These are phyloP conservation scores for Paramormyrops kingsleyae DNA, from an alignment of 2,113 vertebrate genomes.

Conservation along the genomic window DNA sequence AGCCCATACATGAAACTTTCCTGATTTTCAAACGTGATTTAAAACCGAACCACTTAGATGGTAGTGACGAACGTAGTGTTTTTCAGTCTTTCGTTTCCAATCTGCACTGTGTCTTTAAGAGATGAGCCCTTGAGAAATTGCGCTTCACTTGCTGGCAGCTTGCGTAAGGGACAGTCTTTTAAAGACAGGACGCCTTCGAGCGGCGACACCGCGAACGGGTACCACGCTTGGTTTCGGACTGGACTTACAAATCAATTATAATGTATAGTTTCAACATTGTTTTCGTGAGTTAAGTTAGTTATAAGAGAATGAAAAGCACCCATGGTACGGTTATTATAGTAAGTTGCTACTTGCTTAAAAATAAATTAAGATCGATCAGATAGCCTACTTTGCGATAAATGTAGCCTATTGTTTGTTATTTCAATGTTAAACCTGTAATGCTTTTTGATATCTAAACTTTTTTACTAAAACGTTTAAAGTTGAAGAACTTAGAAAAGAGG, in stretches of 20 bases:
- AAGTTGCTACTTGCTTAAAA: neutral
- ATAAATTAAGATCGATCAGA: neutral
- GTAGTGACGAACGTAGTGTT: neutral
- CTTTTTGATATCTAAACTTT: neutral
- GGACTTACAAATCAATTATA: neutral
- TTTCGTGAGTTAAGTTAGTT: neutral
- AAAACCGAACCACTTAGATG: neutral
- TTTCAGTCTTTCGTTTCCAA: neutral
- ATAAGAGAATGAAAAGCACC: neutral
- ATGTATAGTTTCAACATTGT: neutral
- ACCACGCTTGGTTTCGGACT: slow-evolving; percentile 8
- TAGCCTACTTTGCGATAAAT: neutral
- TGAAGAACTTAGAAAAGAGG: neutral
- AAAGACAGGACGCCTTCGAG: slow-evolving; percentile 17
- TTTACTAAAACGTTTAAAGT: neutral
- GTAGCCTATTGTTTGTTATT: neutral
- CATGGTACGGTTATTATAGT: neutral
- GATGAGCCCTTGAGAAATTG: slow-evolving; percentile 25
- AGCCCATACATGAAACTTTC: neutral
- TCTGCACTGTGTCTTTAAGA: slow-evolving; percentile 53
- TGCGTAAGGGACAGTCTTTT: slow-evolving; percentile 26
- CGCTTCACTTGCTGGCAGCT: slow-evolving; percentile 38
- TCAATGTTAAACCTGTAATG: neutral
- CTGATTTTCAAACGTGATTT: neutral
- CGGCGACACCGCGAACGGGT: slow-evolving; percentile 22